Base-by-base conservation (phyloP, 2,113 vertebrate genomes). In the Pungitius pungitius region DNA sequence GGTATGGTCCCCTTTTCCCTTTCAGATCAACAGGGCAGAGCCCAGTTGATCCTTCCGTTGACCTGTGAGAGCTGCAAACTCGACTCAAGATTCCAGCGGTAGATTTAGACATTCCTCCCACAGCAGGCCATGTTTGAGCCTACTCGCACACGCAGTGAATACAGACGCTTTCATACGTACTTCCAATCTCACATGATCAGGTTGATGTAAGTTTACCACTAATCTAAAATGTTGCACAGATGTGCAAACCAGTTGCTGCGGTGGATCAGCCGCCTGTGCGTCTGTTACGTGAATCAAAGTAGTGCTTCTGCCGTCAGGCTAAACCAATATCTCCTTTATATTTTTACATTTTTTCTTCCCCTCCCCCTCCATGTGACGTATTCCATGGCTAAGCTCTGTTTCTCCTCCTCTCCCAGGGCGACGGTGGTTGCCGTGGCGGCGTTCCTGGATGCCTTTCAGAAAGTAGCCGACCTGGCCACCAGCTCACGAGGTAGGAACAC, bases 361-460 rank as follows among this genome's bases (percentile, higher is more conserved):
- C n/a, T n/a, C n/a, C n/a, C n/a, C n/a, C n/a, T n/a, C n/a, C n/a
- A n/a, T n/a, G n/a, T n/a, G n/a, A n/a, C n/a, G n/a, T 7, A 2
- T 5, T 42, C 22, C 35, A 45, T 10, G 8, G 39, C 57, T 24
- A 49, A 45, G 1, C 2, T 59, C 13, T 72, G 42, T 70, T 51
- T 77, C 39, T 2, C 80, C 27, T 70, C 79, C 57, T 85, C 58
- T 90, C 83, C 33, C 68, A 95, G 95, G 88, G 93, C 93, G 5
- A 95, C 94, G 0, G 91, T 91, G 52, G 87, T 93, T 58, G 93
- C 94, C 2, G 91, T 94, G 3, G 93, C 93, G 7, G 85, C 94
- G 30, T 95, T 95, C 89, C 86, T 95, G 73, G 95, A 95, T 73
- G 93, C 95, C 68, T 95, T 95, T 85, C 95, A 95, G 90, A 95